Conservation (phyloP, 2,113 vertebrate genomes). For the Rhizomys pruinosus region DNA sequence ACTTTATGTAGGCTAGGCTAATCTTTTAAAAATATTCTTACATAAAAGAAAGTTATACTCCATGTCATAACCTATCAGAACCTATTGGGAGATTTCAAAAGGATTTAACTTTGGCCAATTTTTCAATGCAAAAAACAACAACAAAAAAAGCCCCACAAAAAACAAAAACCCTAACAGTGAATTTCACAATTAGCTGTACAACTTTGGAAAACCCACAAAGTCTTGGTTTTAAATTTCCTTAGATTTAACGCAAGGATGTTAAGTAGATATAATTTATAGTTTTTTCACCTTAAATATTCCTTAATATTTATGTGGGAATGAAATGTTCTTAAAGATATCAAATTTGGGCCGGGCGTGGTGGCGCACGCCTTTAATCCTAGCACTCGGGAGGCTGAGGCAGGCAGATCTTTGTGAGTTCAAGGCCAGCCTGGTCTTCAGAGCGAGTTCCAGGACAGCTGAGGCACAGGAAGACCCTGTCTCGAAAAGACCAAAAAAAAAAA, state of each 20-base stretch:
- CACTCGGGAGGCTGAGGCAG: too few relatives aligned
- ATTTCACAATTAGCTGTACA: constrained; percentile 17
- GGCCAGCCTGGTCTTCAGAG: too few relatives aligned
- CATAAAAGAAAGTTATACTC: constrained; percentile 1
- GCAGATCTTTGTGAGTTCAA: too few relatives aligned
- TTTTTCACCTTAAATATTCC: background rate
- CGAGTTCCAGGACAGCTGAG: too few relatives aligned
- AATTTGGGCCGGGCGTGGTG: too few relatives aligned
- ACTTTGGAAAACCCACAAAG: constrained; percentile 4
- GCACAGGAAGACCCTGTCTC: too few relatives aligned
- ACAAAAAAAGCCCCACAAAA: background rate
- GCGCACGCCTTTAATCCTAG: too few relatives aligned
- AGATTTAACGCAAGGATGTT: constrained; percentile 40
- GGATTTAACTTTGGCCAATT: constrained; percentile 14
- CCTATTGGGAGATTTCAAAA: background rate
- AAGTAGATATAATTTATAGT: constrained; percentile 9
- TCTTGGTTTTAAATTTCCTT: background rate
- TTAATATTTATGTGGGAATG: constrained; percentile 39
- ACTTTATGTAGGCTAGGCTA: background rate
- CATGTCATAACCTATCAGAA: background rate
- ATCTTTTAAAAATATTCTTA: background rate
- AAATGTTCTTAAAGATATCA: constrained; percentile 46
- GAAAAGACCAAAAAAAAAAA: too few relatives aligned
- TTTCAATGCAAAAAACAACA: background rate
- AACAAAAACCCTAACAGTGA: background rate